A percentile compares a stretch with the other conserved stretches of the same genome.
These are phyloP conservation scores for Clupea harengus DNA, from an alignment of 2,113 vertebrate species.

Conservation along the genomic window DNA sequence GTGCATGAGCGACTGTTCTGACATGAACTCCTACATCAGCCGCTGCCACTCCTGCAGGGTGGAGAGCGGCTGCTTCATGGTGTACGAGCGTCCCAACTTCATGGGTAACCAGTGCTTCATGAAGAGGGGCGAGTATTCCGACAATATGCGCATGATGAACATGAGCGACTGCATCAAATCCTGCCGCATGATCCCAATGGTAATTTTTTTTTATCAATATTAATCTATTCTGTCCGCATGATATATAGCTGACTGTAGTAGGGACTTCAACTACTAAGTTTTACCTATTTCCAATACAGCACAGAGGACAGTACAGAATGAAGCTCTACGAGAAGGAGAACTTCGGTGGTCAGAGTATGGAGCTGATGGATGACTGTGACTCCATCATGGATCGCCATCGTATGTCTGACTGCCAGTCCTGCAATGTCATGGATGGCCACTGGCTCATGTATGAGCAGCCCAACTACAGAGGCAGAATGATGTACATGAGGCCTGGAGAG, in stretches of 20 bases:
- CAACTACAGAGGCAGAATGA: slow-evolving; percentile 51
- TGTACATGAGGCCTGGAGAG: slow-evolving; percentile 53
- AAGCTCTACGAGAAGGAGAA: slow-evolving; percentile 55
- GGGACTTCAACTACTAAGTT: no score
- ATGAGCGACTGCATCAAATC: slow-evolving; percentile 55
- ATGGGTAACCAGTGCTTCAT: slow-evolving; percentile 47
- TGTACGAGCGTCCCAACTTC: slow-evolving; percentile 44
- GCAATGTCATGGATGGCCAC: slow-evolving; percentile 59
- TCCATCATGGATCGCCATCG: slow-evolving; percentile 50
- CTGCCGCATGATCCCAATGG: slow-evolving; percentile 56
- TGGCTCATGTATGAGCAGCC: slow-evolving; percentile 59
- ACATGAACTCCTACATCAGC: slow-evolving; percentile 51
- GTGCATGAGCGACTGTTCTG: slow-evolving; percentile 62
- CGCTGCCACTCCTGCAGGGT: slow-evolving; percentile 52
- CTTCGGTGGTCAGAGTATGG: slow-evolving; percentile 58
- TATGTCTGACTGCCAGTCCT: slow-evolving; percentile 56
- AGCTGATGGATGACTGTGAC: slow-evolving; percentile 57
- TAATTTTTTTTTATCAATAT: slow-evolving; percentile 2
- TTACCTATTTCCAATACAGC: slow-evolving; percentile 23
- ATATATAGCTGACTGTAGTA: no score
- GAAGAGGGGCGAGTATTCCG: slow-evolving; percentile 43
- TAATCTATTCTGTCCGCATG: no score
- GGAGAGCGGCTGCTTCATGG: slow-evolving; percentile 53
- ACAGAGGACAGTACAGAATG: slow-evolving; percentile 49
- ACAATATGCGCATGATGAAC: slow-evolving; percentile 50